These are phyloP conservation scores for Musca domestica DNA, from an alignment of 1,140 invertebrate species.

Conservation along the genomic window DNA sequence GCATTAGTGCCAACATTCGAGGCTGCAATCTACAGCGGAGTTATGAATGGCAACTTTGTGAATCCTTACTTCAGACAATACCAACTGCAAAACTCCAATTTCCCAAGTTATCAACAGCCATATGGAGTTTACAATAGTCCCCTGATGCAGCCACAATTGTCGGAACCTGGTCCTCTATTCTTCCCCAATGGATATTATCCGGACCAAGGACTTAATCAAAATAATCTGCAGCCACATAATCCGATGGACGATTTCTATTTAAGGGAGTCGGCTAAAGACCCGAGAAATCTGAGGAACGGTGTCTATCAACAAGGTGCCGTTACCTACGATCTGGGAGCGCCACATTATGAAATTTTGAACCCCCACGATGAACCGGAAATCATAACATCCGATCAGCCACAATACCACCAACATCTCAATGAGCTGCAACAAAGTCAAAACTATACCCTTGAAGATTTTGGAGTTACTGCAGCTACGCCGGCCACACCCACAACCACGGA, in stretches of 20 bases:
- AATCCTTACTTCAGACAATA: too few species aligned
- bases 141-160: not conserved
- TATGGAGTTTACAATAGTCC: too few species aligned
- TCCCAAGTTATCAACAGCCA: too few species aligned
- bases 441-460: slow-evolving; percentile 4
- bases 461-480: not conserved
- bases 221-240: not conserved
- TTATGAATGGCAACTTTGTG: too few species aligned
- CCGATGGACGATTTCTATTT: not conserved
- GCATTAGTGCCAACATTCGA: too few species aligned
- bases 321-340: slow-evolving; percentile 42
- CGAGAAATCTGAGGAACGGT: slow-evolving; percentile 36
- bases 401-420: slow-evolving; percentile 31
- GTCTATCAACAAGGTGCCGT: slow-evolving; percentile 42
- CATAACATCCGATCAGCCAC: slow-evolving; percentile 45
- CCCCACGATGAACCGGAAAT: slow-evolving; percentile 44
- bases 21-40: too few species aligned
- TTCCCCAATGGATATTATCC: too few species aligned
- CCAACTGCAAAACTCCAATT: too few species aligned
- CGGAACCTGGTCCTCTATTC: not conserved
- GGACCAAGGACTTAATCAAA: not conserved
- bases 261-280: not conserved
- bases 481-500: not conserved
- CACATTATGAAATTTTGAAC: slow-evolving; percentile 46
- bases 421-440: not conserved